Evolutionary conservation across 2,888 invertebrate species (phyloP).

Genomic region (Polymixis lichenea): DNA sequence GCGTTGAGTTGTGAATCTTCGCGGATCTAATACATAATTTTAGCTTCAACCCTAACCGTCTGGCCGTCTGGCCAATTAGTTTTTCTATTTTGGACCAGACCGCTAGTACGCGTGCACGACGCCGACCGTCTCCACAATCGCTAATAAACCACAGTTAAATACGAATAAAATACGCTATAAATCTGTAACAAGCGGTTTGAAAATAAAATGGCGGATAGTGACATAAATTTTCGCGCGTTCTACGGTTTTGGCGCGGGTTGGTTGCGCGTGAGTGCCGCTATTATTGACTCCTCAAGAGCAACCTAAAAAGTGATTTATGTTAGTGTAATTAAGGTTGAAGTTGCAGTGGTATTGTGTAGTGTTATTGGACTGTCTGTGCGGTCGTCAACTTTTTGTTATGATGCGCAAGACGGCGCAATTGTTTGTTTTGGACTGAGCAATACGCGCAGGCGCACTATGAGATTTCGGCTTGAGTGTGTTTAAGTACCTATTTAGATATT

Average conservation of each 20-base stretch:
- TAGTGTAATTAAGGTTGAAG: conserved; percentile 59
- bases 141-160: conserved; percentile 70
- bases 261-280: conserved; percentile 43
- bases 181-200: conserved; percentile 66
- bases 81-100: conserved; percentile 85
- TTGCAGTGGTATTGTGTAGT: conserved; percentile 60
- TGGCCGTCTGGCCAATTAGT: conserved; percentile 86
- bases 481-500: conserved; percentile 50
- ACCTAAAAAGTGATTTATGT: conserved; percentile 63
- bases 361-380: conserved; percentile 64
- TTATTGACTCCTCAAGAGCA: conserved; percentile 20
- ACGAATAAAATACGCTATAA: conserved; percentile 75
- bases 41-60: conserved; percentile 83
- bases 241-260: conserved; percentile 53
- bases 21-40: conserved; percentile 77
- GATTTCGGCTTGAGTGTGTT: conserved; percentile 46
- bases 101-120: conserved; percentile 73
- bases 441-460: conserved; percentile 53
- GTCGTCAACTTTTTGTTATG: conserved; percentile 69
- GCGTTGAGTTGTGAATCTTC: conserved; percentile 73
- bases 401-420: conserved; percentile 65
- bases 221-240: conserved; percentile 66
- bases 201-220: conserved; percentile 68
- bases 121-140: conserved; percentile 70
- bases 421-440: conserved; percentile 70